phyloP scores from a whole-genome alignment of 2,797 vertebrate genomes.

The Tarsius wallacei region DNA sequence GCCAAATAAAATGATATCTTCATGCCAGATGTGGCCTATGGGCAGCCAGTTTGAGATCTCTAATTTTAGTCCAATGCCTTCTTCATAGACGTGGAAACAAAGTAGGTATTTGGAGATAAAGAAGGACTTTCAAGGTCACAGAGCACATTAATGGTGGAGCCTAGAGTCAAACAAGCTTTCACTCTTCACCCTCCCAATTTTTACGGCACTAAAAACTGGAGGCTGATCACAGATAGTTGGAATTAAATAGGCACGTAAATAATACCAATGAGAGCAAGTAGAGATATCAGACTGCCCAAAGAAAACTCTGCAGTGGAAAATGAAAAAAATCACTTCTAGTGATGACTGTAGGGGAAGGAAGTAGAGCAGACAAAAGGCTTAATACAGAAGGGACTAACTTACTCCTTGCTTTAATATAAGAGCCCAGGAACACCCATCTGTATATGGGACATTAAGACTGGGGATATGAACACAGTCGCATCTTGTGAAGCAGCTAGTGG shows the following conservation, averaged over 20 bases:
- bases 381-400: neutral
- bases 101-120: neutral
- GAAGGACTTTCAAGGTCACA: neutral
- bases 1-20: slow-evolving; percentile 65
- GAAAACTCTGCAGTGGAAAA: neutral
- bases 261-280: neutral
- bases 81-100: neutral
- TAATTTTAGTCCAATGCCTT: slow-evolving; percentile 65
- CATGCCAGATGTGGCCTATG: slow-evolving; percentile 41
- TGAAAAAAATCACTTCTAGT: neutral
- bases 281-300: neutral
- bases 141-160: neutral
- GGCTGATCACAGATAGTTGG: neutral
- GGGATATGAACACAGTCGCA: neutral
- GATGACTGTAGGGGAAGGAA: too few species aligned
- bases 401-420: neutral
- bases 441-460: neutral
- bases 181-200: neutral
- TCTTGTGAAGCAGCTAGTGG: neutral
- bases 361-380: neutral
- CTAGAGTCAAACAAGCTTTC: neutral
- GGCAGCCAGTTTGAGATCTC: neutral
- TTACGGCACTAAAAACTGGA: neutral
- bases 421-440: neutral
- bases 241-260: neutral